Percentiles rank a stretch among this genome's conserved stretches.
phyloP scores from a whole-genome alignment of 1,140 invertebrate genomes.

The Drosophila melanogaster region Release_6_plus_ISO1_MT NC_004354.4:7109501-7110000 shows the following conservation, averaged over 20 bases:
- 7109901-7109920: slow-evolving; percentile 14
- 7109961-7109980: slow-evolving; percentile 58
- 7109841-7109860: slow-evolving; percentile 23
- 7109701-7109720: neutral
- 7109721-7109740: neutral
- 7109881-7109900: slow-evolving; percentile 5
- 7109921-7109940: slow-evolving; percentile 48
- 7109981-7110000: slow-evolving; percentile 48
- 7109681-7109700: neutral
- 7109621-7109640: neutral
- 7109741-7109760: neutral
- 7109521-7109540: slow-evolving; percentile 44
- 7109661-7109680: neutral
- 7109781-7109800: slow-evolving; percentile 23
- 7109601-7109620: slow-evolving; percentile 2
- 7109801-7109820: slow-evolving; percentile 2
- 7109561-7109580: neutral
- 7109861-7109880: slow-evolving; percentile 4
- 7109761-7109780: slow-evolving; percentile 1
- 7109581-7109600: slow-evolving; percentile 2
- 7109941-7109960: slow-evolving; percentile 72
- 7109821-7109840: slow-evolving; percentile 23
- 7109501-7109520: slow-evolving; percentile 53
- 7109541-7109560: neutral
- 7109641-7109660: neutral